phyloP scores from a whole-genome alignment of 1,140 invertebrate species.

The Temnothorax longispinosus region DNA sequence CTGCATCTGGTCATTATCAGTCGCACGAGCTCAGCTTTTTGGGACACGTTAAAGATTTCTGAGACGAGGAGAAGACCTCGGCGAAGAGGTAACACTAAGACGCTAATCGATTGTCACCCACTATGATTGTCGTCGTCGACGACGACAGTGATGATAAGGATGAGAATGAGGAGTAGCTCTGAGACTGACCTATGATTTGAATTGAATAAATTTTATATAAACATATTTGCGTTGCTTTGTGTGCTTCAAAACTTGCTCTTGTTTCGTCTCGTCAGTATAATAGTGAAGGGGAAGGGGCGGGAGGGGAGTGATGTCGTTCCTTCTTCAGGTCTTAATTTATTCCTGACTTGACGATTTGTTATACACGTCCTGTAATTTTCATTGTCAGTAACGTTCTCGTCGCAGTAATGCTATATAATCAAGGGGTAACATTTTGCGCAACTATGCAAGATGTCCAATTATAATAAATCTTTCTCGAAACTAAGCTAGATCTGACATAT shows the following conservation, averaged over 20 bases:
- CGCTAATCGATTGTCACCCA: slow-evolving; percentile 34
- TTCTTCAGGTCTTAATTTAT: slow-evolving; percentile 14
- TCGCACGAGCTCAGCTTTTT: slow-evolving; percentile 83
- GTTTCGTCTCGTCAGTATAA: slow-evolving; percentile 53
- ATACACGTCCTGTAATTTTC: slow-evolving; percentile 21
- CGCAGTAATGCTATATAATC: not conserved
- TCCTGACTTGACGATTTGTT: not conserved
- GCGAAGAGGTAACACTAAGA: slow-evolving; percentile 77
- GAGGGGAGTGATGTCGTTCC: slow-evolving; percentile 17
- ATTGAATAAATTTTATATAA: slow-evolving; percentile 63
- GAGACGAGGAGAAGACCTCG: slow-evolving; percentile 80
- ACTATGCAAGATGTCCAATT: slow-evolving; percentile 9
- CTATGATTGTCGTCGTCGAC: not conserved
- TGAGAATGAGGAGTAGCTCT: slow-evolving; percentile 14
- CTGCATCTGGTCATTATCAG: slow-evolving; percentile 81
- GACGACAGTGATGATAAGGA: not conserved
- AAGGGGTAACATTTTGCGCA: not conserved
- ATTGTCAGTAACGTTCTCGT: slow-evolving; percentile 22
- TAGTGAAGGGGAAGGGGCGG: not conserved
- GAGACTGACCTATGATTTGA: slow-evolving; percentile 50
- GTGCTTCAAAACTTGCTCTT: slow-evolving; percentile 56
- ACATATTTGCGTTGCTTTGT: slow-evolving; percentile 23
- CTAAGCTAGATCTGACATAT: not conserved
- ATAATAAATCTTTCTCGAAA: not conserved
- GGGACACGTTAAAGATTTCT: slow-evolving; percentile 85